phyloP scores from a whole-genome alignment of 1,140 invertebrate genomes.

The Drosophila lini region DNA sequence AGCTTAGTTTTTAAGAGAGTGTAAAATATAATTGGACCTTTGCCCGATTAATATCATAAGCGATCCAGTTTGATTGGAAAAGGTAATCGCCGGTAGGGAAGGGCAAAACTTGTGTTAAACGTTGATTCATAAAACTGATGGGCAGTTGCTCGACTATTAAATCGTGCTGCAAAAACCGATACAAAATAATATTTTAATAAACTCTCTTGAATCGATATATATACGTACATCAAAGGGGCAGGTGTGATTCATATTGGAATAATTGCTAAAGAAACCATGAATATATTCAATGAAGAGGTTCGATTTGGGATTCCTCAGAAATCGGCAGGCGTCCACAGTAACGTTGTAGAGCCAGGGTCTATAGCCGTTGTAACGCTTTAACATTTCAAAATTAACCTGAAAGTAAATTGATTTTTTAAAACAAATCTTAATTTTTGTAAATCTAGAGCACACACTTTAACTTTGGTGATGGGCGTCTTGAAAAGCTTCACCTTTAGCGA shows the following conservation, averaged over 20 bases:
- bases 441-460: not conserved
- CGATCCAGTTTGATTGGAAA: not conserved
- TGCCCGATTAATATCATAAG: constrained; percentile 5
- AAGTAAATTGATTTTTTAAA: too few species aligned
- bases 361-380: constrained; percentile 13
- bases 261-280: not conserved
- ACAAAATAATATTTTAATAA: not conserved
- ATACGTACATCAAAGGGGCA: constrained; percentile 17
- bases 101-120: not conserved
- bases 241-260: constrained; percentile 30
- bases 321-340: constrained; percentile 23
- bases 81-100: constrained; percentile 4
- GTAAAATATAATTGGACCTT: not conserved
- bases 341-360: constrained; percentile 31
- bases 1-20: not conserved
- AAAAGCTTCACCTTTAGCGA: constrained; percentile 8
- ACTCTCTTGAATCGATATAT: not conserved
- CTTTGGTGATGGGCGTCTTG: constrained; percentile 11
- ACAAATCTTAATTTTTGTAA: not conserved
- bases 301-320: constrained; percentile 5
- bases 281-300: constrained; percentile 1
- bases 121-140: not conserved
- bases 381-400: constrained; percentile 3
- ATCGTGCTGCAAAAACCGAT: constrained; percentile 6
- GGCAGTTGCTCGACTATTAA: not conserved